Conservation (phyloP, 2,113 vertebrate genomes). For the Regulus satrapa region DNA sequence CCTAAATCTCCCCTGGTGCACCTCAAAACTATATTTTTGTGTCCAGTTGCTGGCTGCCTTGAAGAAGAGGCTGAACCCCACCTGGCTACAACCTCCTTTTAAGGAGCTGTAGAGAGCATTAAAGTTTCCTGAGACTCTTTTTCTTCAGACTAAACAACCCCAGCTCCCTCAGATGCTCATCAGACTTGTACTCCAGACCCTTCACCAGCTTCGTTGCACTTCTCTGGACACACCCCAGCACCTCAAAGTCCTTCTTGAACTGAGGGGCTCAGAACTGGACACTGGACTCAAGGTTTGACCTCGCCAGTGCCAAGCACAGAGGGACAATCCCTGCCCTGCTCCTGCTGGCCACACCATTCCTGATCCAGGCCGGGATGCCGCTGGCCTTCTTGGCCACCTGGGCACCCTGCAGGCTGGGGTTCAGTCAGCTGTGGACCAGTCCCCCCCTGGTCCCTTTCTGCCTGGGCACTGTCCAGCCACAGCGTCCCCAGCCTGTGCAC, state of each 20-base stretch:
- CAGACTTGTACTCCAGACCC: neutral
- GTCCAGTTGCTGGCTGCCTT: neutral
- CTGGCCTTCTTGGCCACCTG: neutral
- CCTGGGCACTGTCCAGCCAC: rapidly evolving
- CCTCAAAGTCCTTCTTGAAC: neutral
- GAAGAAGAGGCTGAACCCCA: neutral
- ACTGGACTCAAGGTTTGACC: rapidly evolving
- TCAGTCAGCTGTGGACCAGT: neutral
- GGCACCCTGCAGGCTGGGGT: neutral
- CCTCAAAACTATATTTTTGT: neutral
- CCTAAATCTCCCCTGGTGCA: neutral
- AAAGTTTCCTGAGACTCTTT: neutral
- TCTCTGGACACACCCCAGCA: neutral
- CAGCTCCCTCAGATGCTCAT: neutral
- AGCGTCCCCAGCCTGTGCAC: neutral
- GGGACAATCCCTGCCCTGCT: no score
- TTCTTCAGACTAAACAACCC: neutral
- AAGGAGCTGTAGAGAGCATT: neutral
- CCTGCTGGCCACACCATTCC: neutral
- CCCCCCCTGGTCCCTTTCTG: rapidly evolving
- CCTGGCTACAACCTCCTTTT: neutral
- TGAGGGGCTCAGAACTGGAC: neutral
- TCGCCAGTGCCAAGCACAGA: neutral
- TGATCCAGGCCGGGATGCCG: neutral
- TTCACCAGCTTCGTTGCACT: neutral